A percentile compares a stretch with the other conserved stretches of the same genome.
These are phyloP conservation scores for Eristalinus aeneus DNA, from an alignment of 2,888 invertebrate genomes.

Conservation along the genomic window DNA sequence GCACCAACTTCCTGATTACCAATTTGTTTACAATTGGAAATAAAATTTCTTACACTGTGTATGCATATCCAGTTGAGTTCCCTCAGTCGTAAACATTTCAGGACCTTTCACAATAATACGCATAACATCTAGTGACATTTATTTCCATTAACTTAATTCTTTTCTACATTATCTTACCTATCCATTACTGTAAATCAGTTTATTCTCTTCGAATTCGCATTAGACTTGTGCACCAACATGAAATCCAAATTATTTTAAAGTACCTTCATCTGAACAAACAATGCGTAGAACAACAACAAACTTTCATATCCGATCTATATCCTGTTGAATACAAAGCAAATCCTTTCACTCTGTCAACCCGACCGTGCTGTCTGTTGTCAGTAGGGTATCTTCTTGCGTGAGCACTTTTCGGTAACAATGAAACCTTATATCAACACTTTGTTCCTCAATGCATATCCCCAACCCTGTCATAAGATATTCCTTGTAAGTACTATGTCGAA, in stretches of 20 bases:
- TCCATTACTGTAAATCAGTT: neutral
- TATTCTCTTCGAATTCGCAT: neutral
- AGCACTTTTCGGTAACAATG: slow-evolving; percentile 57
- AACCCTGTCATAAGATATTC: slow-evolving; percentile 26
- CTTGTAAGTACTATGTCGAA: slow-evolving; percentile 36
- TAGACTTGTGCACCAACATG: slow-evolving; percentile 14
- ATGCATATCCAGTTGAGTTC: neutral
- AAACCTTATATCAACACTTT: slow-evolving; percentile 64
- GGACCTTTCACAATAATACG: neutral
- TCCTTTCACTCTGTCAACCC: slow-evolving; percentile 38
- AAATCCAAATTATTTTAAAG: slow-evolving; percentile 37
- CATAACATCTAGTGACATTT: neutral
- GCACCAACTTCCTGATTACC: no score
- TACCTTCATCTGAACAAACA: slow-evolving; percentile 21
- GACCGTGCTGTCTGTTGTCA: slow-evolving; percentile 47
- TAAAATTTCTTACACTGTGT: no score
- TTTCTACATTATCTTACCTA: neutral
- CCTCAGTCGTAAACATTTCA: neutral
- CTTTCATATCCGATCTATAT: slow-evolving; percentile 60
- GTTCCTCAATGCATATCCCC: slow-evolving; percentile 40
- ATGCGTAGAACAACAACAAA: slow-evolving; percentile 11
- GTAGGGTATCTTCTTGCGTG: slow-evolving; percentile 32
- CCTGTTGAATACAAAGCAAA: slow-evolving; percentile 57
- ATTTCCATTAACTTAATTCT: neutral
- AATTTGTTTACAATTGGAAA: neutral